Conservation (phyloP, 2,797 vertebrate species). For the Meriones psammophilus region DNA sequence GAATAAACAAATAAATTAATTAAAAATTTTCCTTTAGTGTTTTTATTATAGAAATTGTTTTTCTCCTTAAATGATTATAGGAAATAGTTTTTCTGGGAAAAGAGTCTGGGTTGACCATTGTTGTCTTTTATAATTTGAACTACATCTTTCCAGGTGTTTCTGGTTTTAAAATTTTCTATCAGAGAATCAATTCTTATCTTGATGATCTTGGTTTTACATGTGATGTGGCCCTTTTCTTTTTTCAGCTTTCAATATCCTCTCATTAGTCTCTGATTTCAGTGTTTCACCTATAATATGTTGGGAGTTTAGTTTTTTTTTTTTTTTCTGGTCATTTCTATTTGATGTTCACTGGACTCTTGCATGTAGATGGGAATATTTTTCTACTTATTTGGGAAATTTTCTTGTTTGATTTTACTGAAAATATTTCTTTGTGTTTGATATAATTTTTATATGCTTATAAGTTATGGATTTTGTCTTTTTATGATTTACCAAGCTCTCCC, state of each 20-base stretch:
- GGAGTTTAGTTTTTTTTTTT: not conserved
- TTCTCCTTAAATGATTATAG: not conserved
- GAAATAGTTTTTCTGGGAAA: not conserved
- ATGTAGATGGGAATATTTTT: not conserved
- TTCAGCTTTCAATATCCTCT: not conserved
- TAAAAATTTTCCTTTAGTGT: not conserved
- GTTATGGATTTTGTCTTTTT: not conserved
- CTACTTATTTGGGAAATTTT: not conserved
- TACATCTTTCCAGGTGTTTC: not conserved
- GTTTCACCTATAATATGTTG: not conserved
- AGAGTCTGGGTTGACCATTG: not conserved
- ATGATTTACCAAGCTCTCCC: not conserved
- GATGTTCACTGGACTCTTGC: not conserved
- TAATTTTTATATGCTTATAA: not conserved
- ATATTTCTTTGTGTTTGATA: not conserved
- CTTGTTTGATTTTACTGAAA: not conserved
- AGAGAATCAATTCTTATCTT: not conserved
- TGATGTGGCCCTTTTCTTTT: not conserved
- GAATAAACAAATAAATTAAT: not conserved
- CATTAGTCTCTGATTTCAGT: not conserved
- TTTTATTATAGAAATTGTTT: not conserved
- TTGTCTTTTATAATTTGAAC: not conserved
- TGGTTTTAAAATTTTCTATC: not conserved
- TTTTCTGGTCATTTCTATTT: not conserved
- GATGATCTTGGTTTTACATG: not conserved